phyloP scores from a whole-genome alignment of 2,888 invertebrate species.

The Ormyrus pomaceus region DNA sequence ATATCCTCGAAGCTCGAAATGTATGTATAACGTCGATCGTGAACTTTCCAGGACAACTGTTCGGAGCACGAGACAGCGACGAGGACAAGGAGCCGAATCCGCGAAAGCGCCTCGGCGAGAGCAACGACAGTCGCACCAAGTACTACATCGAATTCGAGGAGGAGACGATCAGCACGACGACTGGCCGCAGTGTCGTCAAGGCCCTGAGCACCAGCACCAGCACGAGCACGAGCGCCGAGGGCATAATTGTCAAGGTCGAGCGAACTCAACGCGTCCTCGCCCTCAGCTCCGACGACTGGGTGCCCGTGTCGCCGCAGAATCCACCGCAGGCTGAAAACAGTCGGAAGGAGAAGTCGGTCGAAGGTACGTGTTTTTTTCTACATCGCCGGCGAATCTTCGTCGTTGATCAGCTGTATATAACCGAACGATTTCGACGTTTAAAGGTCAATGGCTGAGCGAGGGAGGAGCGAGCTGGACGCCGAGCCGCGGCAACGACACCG shows the following conservation, averaged over 20 bases:
- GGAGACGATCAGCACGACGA: slow-evolving; percentile 10
- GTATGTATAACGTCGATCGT: too few relatives aligned
- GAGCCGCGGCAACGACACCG: slow-evolving; percentile 53
- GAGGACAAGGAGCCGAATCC: slow-evolving; percentile 4
- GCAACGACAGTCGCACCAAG: slow-evolving; percentile 50
- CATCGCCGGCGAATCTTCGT: too few relatives aligned
- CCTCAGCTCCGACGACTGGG: slow-evolving; percentile 60
- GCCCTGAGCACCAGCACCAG: too few relatives aligned
- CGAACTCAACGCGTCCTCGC: background rate
- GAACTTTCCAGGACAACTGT: slow-evolving; percentile 34
- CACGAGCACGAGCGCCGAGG: slow-evolving; percentile 13
- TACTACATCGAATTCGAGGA: slow-evolving; percentile 55
- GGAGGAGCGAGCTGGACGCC: slow-evolving; percentile 62
- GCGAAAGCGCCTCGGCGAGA: slow-evolving; percentile 18
- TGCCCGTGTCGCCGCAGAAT: slow-evolving; percentile 57
- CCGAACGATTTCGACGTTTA: background rate
- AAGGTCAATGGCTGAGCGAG: slow-evolving; percentile 68
- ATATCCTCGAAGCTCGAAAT: too few relatives aligned
- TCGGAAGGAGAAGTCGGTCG: slow-evolving; percentile 43
- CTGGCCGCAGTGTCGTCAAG: background rate
- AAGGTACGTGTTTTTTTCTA: slow-evolving; percentile 17
- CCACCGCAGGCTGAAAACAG: slow-evolving; percentile 5
- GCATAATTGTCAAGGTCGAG: background rate
- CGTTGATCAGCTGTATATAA: background rate
- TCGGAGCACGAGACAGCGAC: slow-evolving; percentile 34